phyloP scores from a whole-genome alignment of 1,140 invertebrate species.

The Cherax quadricarinatus region DNA sequence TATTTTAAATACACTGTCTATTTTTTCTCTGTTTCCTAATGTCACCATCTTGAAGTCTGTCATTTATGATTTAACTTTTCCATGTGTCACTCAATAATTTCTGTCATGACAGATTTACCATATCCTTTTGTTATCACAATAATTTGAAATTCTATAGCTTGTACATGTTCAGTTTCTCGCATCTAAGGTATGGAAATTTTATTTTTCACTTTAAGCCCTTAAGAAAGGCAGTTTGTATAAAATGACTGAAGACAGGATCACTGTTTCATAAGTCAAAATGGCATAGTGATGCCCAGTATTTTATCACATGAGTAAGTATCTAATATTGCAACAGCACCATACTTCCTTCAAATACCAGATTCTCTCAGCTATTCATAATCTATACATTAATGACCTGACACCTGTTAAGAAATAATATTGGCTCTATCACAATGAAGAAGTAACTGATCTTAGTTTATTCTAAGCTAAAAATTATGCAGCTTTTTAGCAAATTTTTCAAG shows the following conservation, averaged over 20 bases:
- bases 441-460: background rate
- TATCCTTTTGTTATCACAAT: background rate
- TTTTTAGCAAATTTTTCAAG: background rate
- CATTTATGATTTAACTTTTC: background rate
- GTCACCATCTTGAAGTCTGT: background rate
- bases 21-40: background rate
- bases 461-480: background rate
- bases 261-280: constrained; percentile 19
- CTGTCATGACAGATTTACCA: background rate
- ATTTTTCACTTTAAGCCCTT: background rate
- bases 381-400: constrained; percentile 10
- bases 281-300: constrained; percentile 47
- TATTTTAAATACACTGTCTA: background rate
- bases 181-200: background rate
- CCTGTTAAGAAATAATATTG: background rate
- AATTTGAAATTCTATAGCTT: background rate
- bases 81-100: too few species aligned
- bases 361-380: background rate
- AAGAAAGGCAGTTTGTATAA: constrained; percentile 3
- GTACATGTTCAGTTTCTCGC: background rate
- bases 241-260: constrained; percentile 18
- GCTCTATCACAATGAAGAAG: constrained; percentile 1
- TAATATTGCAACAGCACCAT: constrained; percentile 65
- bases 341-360: constrained; percentile 47
- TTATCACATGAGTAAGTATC: constrained; percentile 58